phyloP scores from a whole-genome alignment of 2,113 vertebrate genomes.

The Phocoena sinus region DNA sequence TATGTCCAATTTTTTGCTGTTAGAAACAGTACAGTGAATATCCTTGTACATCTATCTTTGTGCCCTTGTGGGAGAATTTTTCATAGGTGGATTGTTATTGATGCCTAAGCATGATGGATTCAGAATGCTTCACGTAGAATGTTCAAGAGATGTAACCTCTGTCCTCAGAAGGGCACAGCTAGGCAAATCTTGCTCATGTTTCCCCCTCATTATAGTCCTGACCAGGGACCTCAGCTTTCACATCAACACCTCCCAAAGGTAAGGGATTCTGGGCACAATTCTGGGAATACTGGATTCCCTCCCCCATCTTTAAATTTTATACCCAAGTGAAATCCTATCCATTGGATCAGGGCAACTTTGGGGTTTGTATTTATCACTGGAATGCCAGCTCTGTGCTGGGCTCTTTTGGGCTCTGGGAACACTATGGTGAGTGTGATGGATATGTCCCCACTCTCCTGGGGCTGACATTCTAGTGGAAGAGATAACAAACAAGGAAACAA shows the following conservation, averaged over 20 bases:
- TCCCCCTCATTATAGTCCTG: background rate
- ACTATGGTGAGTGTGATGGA: background rate
- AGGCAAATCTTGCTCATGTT: background rate
- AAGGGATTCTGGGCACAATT: background rate
- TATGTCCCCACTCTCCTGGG: background rate
- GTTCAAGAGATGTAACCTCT: background rate
- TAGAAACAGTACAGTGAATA: background rate
- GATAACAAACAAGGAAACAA: background rate
- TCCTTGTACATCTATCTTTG: background rate
- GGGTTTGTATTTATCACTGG: background rate
- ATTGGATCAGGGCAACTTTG: background rate
- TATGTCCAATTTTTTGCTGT: background rate
- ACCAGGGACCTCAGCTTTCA: background rate
- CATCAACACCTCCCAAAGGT: background rate
- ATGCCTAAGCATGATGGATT: background rate
- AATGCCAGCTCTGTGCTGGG: background rate
- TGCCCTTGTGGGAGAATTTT: constrained; percentile 28
- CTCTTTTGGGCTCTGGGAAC: background rate
- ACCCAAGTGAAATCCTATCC: background rate
- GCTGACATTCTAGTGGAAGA: background rate
- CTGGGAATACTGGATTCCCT: background rate
- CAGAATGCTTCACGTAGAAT: background rate
- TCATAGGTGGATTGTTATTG: constrained; percentile 18
- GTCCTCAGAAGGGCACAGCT: background rate
- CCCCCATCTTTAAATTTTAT: background rate